A percentile compares a stretch with the other conserved stretches of the same genome.
phyloP scores from a whole-genome alignment of 2,888 invertebrate species.

The Mamestra brassicae region DNA sequence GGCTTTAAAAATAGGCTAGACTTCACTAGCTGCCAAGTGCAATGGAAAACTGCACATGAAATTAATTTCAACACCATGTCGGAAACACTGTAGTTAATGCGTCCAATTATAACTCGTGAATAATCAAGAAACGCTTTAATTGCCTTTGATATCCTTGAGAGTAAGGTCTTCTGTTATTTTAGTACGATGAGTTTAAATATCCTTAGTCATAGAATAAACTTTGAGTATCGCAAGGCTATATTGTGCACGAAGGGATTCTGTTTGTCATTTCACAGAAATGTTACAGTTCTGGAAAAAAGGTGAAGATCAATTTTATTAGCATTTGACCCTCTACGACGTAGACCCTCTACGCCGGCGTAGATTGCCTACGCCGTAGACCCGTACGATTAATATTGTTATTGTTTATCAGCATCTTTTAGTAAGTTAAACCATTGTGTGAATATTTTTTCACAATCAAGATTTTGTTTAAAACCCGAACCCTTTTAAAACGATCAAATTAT shows the following conservation, averaged over 20 bases:
- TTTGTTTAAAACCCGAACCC: background rate
- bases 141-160: slow-evolving; percentile 24
- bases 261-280: background rate
- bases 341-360: slow-evolving; percentile 30
- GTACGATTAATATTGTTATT: background rate
- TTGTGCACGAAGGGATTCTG: background rate
- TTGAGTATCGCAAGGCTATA: background rate
- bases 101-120: slow-evolving; percentile 30
- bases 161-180: slow-evolving; percentile 48
- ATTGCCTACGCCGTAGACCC: slow-evolving; percentile 20
- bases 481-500: slow-evolving; percentile 43
- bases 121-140: slow-evolving; percentile 23
- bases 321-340: background rate
- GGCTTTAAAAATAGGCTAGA: slow-evolving; percentile 19
- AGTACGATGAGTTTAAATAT: slow-evolving; percentile 23
- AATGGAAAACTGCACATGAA: slow-evolving; percentile 42
- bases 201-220: slow-evolving; percentile 24
- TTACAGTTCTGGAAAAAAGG: too few relatives aligned
- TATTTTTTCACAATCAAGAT: background rate
- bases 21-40: slow-evolving; percentile 35
- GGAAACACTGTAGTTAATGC: slow-evolving; percentile 29
- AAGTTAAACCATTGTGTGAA: background rate
- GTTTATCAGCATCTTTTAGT: background rate
- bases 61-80: slow-evolving; percentile 42
- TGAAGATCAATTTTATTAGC: background rate